These are phyloP conservation scores for Coenonympha arcania DNA, from an alignment of 2,888 invertebrate genomes.

Conservation along the genomic window DNA sequence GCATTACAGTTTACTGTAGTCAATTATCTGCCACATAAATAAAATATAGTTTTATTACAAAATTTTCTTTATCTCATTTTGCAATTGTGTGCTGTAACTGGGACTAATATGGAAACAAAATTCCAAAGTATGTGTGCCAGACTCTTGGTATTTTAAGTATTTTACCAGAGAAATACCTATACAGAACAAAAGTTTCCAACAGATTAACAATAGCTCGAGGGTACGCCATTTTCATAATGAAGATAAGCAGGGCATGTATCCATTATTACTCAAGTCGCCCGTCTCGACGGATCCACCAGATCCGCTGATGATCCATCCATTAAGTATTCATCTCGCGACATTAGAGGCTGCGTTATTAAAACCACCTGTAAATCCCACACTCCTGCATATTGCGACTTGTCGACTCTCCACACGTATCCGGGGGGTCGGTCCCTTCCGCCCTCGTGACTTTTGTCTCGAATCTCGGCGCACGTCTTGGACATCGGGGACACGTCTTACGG, in stretches of 20 bases:
- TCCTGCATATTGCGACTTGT: slow-evolving; percentile 47
- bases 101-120: no score
- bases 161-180: no score
- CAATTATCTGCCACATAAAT: no score
- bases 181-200: no score
- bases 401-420: slow-evolving; percentile 61
- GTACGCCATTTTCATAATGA: neutral
- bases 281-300: slow-evolving; percentile 37
- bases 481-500: slow-evolving; percentile 75
- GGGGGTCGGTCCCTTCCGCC: slow-evolving; percentile 57
- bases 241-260: slow-evolving; percentile 11
- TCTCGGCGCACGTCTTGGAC: slow-evolving; percentile 75
- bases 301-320: slow-evolving; percentile 64
- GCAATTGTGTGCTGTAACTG: no score
- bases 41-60: no score
- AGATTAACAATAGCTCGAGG: no score
- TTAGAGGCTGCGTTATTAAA: slow-evolving; percentile 72
- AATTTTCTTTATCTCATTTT: no score
- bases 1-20: no score
- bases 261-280: slow-evolving; percentile 33
- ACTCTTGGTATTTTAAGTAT: no score
- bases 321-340: slow-evolving; percentile 73
- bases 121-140: no score
- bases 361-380: slow-evolving; percentile 71
- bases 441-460: slow-evolving; percentile 73